Evolutionary conservation across 2,113 vertebrate genomes (phyloP).

Genomic region (human (Homo sapiens)): DNA sequence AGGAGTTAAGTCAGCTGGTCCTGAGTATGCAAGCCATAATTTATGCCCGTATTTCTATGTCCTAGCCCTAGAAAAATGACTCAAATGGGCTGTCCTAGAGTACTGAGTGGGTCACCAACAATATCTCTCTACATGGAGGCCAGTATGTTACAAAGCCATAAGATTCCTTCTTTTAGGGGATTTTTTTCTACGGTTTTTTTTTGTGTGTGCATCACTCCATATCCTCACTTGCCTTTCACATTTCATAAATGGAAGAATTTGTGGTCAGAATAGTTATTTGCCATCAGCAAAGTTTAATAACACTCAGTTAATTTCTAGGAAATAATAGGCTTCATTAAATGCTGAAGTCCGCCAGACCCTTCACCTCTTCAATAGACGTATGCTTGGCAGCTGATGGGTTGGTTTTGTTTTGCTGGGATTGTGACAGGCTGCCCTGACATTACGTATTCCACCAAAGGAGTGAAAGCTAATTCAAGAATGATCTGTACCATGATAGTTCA

Average conservation of each 20-base stretch:
- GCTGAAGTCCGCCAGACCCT: slow-evolving; percentile 37
- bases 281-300: slow-evolving; percentile 74
- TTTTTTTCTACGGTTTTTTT: not conserved
- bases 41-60: not conserved
- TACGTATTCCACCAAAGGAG: slow-evolving; percentile 27
- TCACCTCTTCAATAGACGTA: not conserved
- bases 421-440: not conserved
- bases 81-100: not conserved
- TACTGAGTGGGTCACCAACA: not conserved
- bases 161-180: not conserved
- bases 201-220: not conserved
- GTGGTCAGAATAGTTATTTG: slow-evolving; percentile 65
- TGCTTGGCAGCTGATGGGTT: not conserved
- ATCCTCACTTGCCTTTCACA: slow-evolving; percentile 49
- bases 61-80: not conserved
- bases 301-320: slow-evolving; percentile 68
- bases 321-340: slow-evolving; percentile 62
- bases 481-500: slow-evolving; percentile 36
- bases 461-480: not conserved
- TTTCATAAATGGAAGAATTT: slow-evolving; percentile 71
- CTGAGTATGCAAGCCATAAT: not conserved
- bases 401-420: not conserved
- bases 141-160: not conserved
- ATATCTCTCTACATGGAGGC: not conserved
- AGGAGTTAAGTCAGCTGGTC: not conserved